Evolutionary conservation across 2,888 invertebrate species (phyloP), one percentile per base, ranked within the genome.

Genomic region (Zaprionus obscuricornis): DNA sequence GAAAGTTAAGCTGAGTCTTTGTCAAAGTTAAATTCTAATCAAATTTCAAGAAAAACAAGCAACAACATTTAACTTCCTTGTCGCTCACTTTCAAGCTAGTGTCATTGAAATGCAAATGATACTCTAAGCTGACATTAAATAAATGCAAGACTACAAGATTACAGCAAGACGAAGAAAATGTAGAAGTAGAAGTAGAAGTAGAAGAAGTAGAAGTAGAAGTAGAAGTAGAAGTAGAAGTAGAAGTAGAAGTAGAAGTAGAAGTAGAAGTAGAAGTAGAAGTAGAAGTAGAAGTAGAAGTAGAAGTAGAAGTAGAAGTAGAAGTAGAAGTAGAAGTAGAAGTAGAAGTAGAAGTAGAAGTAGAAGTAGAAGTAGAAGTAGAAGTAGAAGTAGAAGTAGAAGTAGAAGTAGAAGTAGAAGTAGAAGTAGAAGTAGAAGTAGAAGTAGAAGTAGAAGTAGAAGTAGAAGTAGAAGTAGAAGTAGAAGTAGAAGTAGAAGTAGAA

Each of bases 71-170:
- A n/a, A n/a, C n/a, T n/a, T n/a, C n/a, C n/a, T n/a, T n/a, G n/a
- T n/a, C n/a, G n/a, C n/a, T n/a, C 50, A 56, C 37, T 68, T 54
- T 40, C 49, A 47, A n/a, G 64, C 17, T 24, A 14, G 26, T 51
- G 63, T 69, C 71, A 58, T 57, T 51, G 39, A 33, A 57, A n/a
- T n/a, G n/a, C n/a, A 37, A 45, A 26, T 54, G 31, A 39, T 40
- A 26, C 43, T 29, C 13, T 50, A 54, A 63, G 49, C 46, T 66
- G 66, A 40, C 69, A 46, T 20, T 14, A 50, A 69, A 42, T 63
- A 46, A 57, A 56, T 27, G 34, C 39, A 46, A 29, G 33, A 42
- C n/a, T n/a, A n/a, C n/a, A n/a, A n/a, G n/a, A n/a, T n/a, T n/a
- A 47, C 14, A 52, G n/a, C 8, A 13, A 49, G 3, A 3, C n/a